Percentiles rank a stretch among this genome's conserved stretches.
Evolutionary conservation across 2,888 invertebrate genomes (phyloP).

Genomic region (Phrixothrix hirtus): DNA sequence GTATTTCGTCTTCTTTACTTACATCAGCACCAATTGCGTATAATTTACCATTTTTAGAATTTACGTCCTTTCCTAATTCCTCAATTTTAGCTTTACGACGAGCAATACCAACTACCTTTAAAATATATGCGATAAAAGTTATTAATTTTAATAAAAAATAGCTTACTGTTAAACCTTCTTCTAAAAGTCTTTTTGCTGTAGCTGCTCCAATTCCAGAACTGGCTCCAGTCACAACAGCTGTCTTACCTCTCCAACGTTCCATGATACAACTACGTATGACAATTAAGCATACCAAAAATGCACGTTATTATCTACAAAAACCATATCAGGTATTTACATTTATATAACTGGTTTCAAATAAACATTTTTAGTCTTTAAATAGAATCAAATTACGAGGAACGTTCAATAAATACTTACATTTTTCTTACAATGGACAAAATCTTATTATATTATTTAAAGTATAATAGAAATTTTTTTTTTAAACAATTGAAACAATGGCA

Average conservation of each 20-base stretch:
- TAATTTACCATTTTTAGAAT: conserved; percentile 27
- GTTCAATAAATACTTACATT: no score
- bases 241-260: conserved; percentile 10
- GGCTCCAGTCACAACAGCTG: conserved; percentile 9
- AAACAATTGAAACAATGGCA: no score
- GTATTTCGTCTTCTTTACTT: conserved; percentile 35
- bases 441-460: no score
- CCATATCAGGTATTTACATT: no score
- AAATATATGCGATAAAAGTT: no score
- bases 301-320: neutral
- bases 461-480: no score
- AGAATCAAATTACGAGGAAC: no score
- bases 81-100: conserved; percentile 30
- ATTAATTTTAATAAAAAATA: neutral
- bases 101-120: conserved; percentile 34
- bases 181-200: conserved; percentile 2
- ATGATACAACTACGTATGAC: no score
- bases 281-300: no score
- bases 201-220: conserved; percentile 10
- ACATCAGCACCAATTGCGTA: conserved; percentile 33
- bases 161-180: conserved; percentile 3
- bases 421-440: no score
- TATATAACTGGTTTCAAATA: no score
- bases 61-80: conserved; percentile 20
- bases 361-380: no score